Base-by-base conservation (phyloP, 2,888 invertebrate genomes). In the Melinaea menophilus region DNA sequence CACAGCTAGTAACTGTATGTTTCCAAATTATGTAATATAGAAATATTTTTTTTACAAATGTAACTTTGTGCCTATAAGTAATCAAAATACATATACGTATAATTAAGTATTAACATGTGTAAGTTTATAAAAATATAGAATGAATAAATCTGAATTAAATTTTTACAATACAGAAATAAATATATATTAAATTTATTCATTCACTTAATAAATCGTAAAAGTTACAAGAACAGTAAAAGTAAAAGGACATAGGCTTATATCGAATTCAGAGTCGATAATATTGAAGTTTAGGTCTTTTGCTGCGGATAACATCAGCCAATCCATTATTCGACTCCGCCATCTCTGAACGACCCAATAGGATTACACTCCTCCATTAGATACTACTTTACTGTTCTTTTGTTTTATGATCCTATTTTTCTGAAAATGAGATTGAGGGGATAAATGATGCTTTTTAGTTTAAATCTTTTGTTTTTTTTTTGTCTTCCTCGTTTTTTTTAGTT, bases 361-460 rank as follows among this genome's bases (percentile, higher is more conserved):
- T 51, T 82, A 85, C 69, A 72, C 71, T 70, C 72, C 77, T 79
- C 83, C 80, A 82, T 85, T 85, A 81, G 79, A 79, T 79, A 78
- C 79, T 80, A 79, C 82, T 85, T 85, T 84, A 84, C 79, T 84
- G 81, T 81, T 82, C 81, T 82, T 86, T 85, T 85, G 85, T 86
- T 86, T 86, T 85, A 86, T 79, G 80, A 75, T 79, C 80, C 78
- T 84, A 82, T 82, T 84, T 81, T 77, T 71, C 76, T 78, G 77
- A 80, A 84, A 86, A 86, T 85, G 79, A 85, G 85, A 85, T 82
- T 79, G 79, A 11, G 9, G 4, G 5, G 9, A 5, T 9, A 41
- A 41, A 9, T 22, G 22, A 41, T 41, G 9, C 7, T 41, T 7
- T 41, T 41, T 41, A 3, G 41, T 41, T 41, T 41, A 3, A 37